These are phyloP conservation scores for Belonocnema kinseyi DNA, from an alignment of 1,140 invertebrate genomes.

Conservation along the genomic window DNA sequence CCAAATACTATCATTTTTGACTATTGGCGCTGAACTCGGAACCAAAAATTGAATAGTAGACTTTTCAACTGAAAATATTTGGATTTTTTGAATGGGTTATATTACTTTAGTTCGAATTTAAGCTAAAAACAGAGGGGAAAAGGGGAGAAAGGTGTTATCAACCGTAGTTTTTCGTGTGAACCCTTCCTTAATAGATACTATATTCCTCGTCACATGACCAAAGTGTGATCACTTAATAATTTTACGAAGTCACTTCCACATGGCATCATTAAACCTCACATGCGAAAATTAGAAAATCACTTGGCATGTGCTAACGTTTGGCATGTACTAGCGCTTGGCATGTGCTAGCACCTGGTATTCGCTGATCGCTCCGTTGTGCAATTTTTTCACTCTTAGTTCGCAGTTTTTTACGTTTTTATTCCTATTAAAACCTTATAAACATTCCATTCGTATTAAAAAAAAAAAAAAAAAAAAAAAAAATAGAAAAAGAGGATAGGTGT, in stretches of 20 bases:
- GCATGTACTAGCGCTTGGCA: constrained; percentile 33
- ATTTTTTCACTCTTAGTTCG: constrained; percentile 15
- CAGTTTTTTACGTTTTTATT: not conserved
- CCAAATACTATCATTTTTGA: too few species aligned
- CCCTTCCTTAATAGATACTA: not conserved
- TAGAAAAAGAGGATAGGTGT: too few species aligned
- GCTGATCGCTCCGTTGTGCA: constrained; percentile 26
- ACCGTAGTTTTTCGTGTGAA: too few species aligned
- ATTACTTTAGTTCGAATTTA: too few species aligned
- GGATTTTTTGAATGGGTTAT: too few species aligned
- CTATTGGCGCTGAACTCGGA: too few species aligned
- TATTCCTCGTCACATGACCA: not conserved
- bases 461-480: too few species aligned
- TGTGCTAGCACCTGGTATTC: constrained; percentile 32
- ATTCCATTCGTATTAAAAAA: too few species aligned
- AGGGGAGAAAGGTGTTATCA: too few species aligned
- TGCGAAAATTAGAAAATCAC: constrained; percentile 4
- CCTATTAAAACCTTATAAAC: constrained; percentile 28
- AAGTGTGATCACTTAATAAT: not conserved
- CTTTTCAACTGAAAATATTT: too few species aligned
- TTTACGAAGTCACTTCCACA: too few species aligned
- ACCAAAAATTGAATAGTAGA: too few species aligned
- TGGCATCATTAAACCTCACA: not conserved
- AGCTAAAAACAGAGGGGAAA: not conserved
- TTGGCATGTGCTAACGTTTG: constrained; percentile 20